A percentile compares a stretch with the other conserved stretches of the same genome.
phyloP scores from a whole-genome alignment of 2,113 vertebrate species.

The Microcebus jonahi region DNA sequence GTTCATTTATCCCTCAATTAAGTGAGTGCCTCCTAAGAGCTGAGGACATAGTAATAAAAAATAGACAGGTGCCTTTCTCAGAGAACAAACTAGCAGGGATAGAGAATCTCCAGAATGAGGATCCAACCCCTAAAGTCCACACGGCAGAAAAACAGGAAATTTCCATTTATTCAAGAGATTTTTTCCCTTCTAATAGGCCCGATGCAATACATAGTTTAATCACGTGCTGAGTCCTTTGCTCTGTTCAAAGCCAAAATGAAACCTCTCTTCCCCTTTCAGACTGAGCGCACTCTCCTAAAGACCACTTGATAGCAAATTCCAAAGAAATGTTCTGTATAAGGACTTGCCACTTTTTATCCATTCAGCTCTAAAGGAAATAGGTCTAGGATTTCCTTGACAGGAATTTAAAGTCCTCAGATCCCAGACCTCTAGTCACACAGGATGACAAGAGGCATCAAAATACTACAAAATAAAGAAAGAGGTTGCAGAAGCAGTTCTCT shows the following conservation, averaged over 20 bases:
- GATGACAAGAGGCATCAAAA: background rate
- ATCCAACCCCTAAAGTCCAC: background rate
- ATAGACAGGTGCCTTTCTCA: background rate
- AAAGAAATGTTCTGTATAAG: background rate
- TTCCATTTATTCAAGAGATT: background rate
- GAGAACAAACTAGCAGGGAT: background rate
- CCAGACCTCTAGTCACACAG: background rate
- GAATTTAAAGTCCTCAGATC: constrained; percentile 4
- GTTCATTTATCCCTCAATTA: background rate
- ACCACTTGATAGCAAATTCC: background rate
- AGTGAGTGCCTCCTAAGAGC: background rate
- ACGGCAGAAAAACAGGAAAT: constrained; percentile 1
- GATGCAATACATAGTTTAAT: background rate
- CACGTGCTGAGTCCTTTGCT: background rate
- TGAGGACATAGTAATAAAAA: background rate
- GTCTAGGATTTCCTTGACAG: background rate
- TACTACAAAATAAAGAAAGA: background rate
- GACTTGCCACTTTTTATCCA: background rate
- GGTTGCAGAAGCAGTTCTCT: background rate
- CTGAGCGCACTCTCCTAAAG: background rate
- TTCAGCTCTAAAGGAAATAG: background rate
- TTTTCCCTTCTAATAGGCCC: background rate
- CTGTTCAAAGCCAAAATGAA: constrained; percentile 27
- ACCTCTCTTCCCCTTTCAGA: background rate
- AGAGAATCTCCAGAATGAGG: background rate